Conservation (phyloP, 2,888 invertebrate genomes). For the Stenurella melanura region DNA sequence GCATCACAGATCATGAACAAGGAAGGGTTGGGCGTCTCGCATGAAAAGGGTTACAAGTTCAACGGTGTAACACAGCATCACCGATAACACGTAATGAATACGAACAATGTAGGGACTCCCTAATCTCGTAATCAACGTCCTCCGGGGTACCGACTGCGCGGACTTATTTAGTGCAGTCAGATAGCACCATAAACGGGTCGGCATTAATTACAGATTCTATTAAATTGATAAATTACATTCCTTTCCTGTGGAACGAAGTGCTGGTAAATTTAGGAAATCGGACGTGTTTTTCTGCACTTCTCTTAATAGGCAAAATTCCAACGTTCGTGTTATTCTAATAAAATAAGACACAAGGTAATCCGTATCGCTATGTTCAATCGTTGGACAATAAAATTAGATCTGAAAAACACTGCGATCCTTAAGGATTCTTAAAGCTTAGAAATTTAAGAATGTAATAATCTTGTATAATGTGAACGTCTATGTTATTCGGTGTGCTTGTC, state of each 20-base stretch:
- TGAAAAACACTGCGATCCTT: too few relatives aligned
- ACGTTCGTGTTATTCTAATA: too few relatives aligned
- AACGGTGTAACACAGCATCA: constrained; percentile 44
- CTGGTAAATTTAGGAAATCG: neutral
- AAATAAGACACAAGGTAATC: too few relatives aligned
- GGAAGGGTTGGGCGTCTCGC: constrained; percentile 24
- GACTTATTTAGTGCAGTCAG: constrained; percentile 32
- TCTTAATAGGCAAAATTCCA: too few relatives aligned
- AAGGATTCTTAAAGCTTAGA: too few relatives aligned
- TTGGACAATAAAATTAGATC: too few relatives aligned
- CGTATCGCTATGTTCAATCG: too few relatives aligned
- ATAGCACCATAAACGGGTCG: constrained; percentile 16
- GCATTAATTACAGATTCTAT: constrained; percentile 5
- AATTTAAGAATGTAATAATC: too few relatives aligned
- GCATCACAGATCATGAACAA: constrained; percentile 41
- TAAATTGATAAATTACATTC: constrained; percentile 16
- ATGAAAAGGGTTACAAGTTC: constrained; percentile 43
- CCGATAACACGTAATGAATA: constrained; percentile 42
- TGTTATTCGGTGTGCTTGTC: too few relatives aligned
- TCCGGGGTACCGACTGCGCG: constrained; percentile 32
- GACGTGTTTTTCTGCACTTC: too few relatives aligned
- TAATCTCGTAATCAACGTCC: constrained; percentile 56
- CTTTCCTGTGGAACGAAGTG: neutral
- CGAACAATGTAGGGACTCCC: constrained; percentile 47
- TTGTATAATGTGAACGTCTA: too few relatives aligned